These are phyloP conservation scores for Sylvia borin DNA, from an alignment of 2,797 vertebrate species.

Conservation along the genomic window DNA sequence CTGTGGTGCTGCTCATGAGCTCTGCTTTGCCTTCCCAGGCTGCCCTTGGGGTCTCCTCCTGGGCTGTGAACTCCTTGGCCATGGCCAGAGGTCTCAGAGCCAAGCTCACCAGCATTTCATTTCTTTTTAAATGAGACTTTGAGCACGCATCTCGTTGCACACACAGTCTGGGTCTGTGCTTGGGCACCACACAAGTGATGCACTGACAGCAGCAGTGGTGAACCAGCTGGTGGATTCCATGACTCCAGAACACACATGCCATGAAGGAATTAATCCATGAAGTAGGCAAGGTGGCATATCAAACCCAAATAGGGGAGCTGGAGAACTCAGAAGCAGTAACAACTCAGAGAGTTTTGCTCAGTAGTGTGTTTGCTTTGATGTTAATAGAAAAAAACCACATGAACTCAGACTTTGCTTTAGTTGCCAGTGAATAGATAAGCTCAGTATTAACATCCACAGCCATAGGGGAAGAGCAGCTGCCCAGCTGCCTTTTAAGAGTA, in stretches of 20 bases:
- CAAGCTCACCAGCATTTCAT: not conserved
- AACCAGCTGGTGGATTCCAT: not conserved
- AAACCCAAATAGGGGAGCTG: not conserved
- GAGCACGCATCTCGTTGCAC: accelerated
- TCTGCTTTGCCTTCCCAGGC: not conserved
- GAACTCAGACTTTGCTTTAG: not conserved
- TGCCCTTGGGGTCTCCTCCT: not conserved
- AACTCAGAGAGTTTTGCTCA: not conserved
- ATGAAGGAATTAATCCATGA: not conserved
- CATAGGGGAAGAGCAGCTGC: not conserved
- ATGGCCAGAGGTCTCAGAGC: not conserved
- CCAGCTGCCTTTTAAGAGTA: not conserved
- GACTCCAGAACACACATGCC: not conserved
- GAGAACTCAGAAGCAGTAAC: not conserved
- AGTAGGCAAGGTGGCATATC: not conserved
- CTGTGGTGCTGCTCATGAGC: not conserved
- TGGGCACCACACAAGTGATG: not conserved
- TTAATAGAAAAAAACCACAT: not conserved
- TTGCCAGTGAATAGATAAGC: not conserved
- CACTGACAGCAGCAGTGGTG: not conserved
- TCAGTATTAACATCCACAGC: not conserved
- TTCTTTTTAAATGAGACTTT: not conserved
- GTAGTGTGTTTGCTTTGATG: not conserved
- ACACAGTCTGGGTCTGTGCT: not conserved
- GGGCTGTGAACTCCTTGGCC: not conserved